Base-by-base conservation (phyloP, 2,113 vertebrate species). In the Sakesphorus luctuosus region DNA sequence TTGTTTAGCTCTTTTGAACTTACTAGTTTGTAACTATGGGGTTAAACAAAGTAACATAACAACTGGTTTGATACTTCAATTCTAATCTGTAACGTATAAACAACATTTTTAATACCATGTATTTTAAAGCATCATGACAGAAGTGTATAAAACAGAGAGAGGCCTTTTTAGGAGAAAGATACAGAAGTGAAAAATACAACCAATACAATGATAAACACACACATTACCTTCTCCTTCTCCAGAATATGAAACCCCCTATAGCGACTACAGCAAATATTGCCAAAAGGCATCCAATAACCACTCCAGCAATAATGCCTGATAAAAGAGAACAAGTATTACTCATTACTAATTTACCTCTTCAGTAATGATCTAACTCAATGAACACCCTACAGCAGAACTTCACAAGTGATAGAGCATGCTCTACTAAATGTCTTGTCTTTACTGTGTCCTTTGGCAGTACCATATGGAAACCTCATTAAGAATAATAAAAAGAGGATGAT, bases 171-270 rank as follows among this genome's bases (percentile, higher is more conserved):
- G 11, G 23, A 26, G 12, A 56, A 74, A 67, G 13, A 53, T 43
- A 40, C 11, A 20, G 3, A 62, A 56, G 18, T 18, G 23, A 63
- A 87, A 81, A 71, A 58, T 26, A 88, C n/a, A 87, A 53, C 11
- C 36, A 56, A 44, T 14, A 19, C 29, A 84, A 20, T 29, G 69
- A 68, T 6, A 55, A 86, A 79, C 33, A 66, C 17, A 66, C 17
- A 2, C 7, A 8, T 97, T 97, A 98, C 98, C 98, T 98, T 97
- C 97, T 98, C 98, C 98, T 99, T 89, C 85, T 99, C 98, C 98
- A 98, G 97, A 98, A 98, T 93, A 99, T 91, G 88, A 99, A 97
- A 6, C 91, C 95, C 11, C 96, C 97, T 77, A 98, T 28, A 56
- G 98, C 43, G 1, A 98, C 95, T 49, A 99, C 56, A 23, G 93